Percentiles rank a stretch among this genome's conserved stretches.
phyloP scores from a whole-genome alignment of 2,888 invertebrate genomes.

The Papilio protenor region DNA sequence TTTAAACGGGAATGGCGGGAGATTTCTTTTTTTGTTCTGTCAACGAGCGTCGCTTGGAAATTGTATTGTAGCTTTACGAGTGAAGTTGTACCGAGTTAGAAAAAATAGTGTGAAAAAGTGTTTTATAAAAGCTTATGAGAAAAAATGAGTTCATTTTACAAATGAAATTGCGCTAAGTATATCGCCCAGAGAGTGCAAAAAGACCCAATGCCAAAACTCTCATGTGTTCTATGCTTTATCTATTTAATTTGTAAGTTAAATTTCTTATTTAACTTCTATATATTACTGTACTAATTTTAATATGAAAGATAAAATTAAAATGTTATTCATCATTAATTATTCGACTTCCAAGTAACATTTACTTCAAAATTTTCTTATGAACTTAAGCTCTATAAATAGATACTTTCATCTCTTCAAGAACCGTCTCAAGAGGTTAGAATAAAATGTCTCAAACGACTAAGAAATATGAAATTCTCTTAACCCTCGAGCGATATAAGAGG shows the following conservation, averaged over 20 bases:
- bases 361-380: neutral
- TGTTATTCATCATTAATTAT: neutral
- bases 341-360: neutral
- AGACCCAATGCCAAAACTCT: neutral
- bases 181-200: neutral
- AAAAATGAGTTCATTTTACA: neutral
- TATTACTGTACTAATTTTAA: too few relatives aligned
- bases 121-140: slow-evolving; percentile 1
- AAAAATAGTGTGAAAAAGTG: neutral
- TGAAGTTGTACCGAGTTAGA: neutral
- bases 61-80: slow-evolving; percentile 4
- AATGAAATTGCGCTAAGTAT: neutral
- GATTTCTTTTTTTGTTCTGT: slow-evolving; percentile 2
- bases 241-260: neutral
- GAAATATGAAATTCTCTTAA: slow-evolving; percentile 10
- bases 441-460: slow-evolving; percentile 13
- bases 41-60: slow-evolving; percentile 4
- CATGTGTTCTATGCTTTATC: neutral
- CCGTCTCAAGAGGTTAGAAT: slow-evolving; percentile 11
- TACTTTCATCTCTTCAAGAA: slow-evolving; percentile 1
- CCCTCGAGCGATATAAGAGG: neutral
- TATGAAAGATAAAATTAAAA: neutral
- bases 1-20: slow-evolving; percentile 5
- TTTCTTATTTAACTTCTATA: too few relatives aligned
- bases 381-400: neutral